phyloP scores from a whole-genome alignment of 2,888 invertebrate genomes.

The Pseudococcus longispinus region DNA sequence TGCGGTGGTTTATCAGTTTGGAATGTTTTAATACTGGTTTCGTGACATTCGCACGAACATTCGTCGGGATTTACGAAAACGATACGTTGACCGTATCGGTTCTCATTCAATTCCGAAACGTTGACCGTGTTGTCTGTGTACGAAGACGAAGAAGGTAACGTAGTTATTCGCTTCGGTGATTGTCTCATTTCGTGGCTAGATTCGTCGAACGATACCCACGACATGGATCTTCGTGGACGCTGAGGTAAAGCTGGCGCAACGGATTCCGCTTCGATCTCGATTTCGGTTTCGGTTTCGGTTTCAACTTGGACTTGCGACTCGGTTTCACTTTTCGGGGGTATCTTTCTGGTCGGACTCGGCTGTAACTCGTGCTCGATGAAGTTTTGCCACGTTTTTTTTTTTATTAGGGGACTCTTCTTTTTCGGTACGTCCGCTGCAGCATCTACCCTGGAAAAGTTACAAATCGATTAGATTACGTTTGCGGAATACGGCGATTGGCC shows the following conservation, averaged over 20 bases:
- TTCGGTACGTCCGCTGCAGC: conserved; percentile 34
- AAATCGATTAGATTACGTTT: neutral
- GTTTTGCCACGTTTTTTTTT: conserved; percentile 35
- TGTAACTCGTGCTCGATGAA: neutral
- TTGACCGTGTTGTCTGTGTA: conserved; percentile 49
- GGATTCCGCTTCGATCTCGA: neutral
- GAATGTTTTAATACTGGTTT: conserved; percentile 62
- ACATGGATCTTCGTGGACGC: conserved; percentile 62
- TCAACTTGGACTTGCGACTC: neutral
- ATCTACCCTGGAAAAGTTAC: conserved; percentile 48
- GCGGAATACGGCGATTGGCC: neutral
- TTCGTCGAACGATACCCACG: conserved; percentile 88
- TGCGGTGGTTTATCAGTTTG: neutral
- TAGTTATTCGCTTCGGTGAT: conserved; percentile 82
- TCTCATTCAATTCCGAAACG: neutral
- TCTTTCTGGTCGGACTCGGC: neutral
- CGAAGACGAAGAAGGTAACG: conserved; percentile 67
- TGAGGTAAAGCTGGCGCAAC: conserved; percentile 59
- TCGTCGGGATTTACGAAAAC: conserved; percentile 87
- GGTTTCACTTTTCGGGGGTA: neutral
- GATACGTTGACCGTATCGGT: conserved; percentile 65
- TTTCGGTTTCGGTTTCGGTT: neutral
- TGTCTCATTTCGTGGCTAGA: conserved; percentile 79
- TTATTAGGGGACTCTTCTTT: conserved; percentile 38
- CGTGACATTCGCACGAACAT: conserved; percentile 87